phyloP scores from a whole-genome alignment of 30 jellyfish, hydroid and myxozoan genomes.

The Pseudorhiza aurosa region DNA sequence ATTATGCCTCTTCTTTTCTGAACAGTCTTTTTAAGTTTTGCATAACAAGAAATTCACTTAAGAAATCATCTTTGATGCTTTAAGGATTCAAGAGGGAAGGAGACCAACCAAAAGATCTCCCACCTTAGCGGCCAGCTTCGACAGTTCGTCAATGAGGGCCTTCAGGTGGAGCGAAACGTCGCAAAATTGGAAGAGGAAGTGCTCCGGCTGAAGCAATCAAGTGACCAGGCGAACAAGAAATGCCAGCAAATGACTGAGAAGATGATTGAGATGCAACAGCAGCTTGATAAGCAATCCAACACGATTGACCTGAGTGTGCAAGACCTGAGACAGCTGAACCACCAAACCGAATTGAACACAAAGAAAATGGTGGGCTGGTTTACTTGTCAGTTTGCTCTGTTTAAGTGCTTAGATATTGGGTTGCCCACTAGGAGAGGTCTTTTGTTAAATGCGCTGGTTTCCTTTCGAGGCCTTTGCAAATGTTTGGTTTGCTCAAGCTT shows the following conservation, averaged over 20 bases:
- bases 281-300: constrained; percentile 36
- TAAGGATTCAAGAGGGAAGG: constrained; percentile 31
- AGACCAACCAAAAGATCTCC: constrained; percentile 22
- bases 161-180: constrained; percentile 57
- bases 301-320: constrained; percentile 59
- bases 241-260: constrained; percentile 33
- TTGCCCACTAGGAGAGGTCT: neutral
- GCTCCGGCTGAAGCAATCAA: constrained; percentile 34
- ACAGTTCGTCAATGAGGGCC: constrained; percentile 40
- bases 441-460: too few species aligned
- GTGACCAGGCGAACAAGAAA: constrained; percentile 47
- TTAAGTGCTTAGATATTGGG: neutral
- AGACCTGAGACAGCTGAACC: constrained; percentile 69
- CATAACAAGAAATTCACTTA: too few species aligned
- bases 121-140: constrained; percentile 29
- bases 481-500: too few species aligned
- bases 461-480: too few species aligned
- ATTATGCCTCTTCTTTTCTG: too few species aligned
- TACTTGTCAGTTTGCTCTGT: neutral
- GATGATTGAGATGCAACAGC: constrained; percentile 40
- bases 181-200: constrained; percentile 55
- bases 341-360: constrained; percentile 44
- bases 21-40: too few species aligned
- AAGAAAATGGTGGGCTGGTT: constrained; percentile 33
- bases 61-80: too few species aligned